These are phyloP conservation scores for Actenoides lindsayi DNA, from an alignment of 2,113 vertebrate species.

Conservation along the genomic window DNA sequence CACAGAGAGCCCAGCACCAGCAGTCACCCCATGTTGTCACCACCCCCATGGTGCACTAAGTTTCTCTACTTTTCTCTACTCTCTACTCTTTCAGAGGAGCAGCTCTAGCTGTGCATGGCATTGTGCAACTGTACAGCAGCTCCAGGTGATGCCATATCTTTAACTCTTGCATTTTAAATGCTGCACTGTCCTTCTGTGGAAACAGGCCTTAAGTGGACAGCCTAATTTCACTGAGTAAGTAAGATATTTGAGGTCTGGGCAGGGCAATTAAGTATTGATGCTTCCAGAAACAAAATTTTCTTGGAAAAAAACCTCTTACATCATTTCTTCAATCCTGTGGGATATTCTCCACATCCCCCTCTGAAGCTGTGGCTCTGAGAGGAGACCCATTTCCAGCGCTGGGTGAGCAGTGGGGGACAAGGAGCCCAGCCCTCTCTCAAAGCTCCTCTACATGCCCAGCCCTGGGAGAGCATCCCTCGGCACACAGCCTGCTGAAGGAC, in stretches of 20 bases:
- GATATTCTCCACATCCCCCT: background rate
- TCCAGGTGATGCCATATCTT: background rate
- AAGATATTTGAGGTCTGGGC: background rate
- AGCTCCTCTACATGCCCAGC: background rate
- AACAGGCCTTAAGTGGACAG: fast-evolving
- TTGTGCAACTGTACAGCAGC: background rate
- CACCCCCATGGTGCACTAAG: background rate
- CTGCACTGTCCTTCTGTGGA: background rate
- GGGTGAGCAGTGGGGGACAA: background rate
- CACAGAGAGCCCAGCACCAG: background rate
- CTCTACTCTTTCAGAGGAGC: too few species aligned
- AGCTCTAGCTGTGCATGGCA: background rate
- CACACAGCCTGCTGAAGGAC: background rate
- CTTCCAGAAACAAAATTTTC: background rate
- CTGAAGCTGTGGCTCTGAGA: background rate
- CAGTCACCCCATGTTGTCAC: too few species aligned
- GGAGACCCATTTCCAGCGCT: background rate
- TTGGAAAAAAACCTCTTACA: background rate
- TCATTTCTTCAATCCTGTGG: background rate
- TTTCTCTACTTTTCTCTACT: too few species aligned
- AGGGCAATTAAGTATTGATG: background rate
- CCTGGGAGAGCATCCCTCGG: background rate
- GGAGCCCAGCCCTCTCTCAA: background rate
- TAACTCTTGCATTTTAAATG: background rate
- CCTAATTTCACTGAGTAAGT: background rate